Conservation (phyloP, 2,113 vertebrate species). For the Psittacara wagleri region DNA sequence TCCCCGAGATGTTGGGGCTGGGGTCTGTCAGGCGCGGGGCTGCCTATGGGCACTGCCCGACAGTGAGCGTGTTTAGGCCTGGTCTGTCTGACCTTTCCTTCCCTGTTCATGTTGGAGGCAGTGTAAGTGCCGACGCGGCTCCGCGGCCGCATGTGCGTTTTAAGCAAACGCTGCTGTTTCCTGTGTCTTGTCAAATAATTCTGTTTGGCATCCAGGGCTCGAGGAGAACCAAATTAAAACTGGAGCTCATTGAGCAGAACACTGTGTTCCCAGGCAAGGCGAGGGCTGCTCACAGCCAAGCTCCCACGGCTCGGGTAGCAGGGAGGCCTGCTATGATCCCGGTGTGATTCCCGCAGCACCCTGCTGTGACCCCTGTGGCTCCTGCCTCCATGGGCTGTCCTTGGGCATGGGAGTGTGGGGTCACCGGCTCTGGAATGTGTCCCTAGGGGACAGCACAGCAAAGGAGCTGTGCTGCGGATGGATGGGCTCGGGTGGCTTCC, state of each 20-base stretch:
- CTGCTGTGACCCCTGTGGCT: neutral
- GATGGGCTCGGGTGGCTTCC: neutral
- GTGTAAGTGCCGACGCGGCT: neutral
- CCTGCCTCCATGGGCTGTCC: neutral
- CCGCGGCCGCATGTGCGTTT: neutral
- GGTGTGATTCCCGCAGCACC: neutral
- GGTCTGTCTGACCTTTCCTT: neutral
- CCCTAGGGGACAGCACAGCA: neutral
- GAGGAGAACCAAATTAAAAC: slow-evolving; percentile 36
- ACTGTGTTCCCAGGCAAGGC: neutral
- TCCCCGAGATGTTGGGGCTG: neutral
- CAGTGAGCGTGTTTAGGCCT: rapidly evolving
- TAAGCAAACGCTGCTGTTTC: slow-evolving; percentile 25
- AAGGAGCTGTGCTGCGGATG: rapidly evolving
- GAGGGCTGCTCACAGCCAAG: neutral
- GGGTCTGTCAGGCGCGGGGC: neutral
- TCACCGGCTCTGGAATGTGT: rapidly evolving
- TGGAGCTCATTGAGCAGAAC: slow-evolving; percentile 34
- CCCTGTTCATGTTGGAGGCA: neutral
- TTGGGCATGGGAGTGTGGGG: rapidly evolving
- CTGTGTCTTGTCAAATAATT: slow-evolving; percentile 62
- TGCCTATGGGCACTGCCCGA: neutral
- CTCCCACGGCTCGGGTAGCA: neutral
- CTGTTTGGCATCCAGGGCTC: slow-evolving; percentile 14
- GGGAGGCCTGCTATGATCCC: neutral